Evolutionary conservation across 2,797 vertebrate genomes (phyloP).

Genomic region (Cossypha heuglini): DNA sequence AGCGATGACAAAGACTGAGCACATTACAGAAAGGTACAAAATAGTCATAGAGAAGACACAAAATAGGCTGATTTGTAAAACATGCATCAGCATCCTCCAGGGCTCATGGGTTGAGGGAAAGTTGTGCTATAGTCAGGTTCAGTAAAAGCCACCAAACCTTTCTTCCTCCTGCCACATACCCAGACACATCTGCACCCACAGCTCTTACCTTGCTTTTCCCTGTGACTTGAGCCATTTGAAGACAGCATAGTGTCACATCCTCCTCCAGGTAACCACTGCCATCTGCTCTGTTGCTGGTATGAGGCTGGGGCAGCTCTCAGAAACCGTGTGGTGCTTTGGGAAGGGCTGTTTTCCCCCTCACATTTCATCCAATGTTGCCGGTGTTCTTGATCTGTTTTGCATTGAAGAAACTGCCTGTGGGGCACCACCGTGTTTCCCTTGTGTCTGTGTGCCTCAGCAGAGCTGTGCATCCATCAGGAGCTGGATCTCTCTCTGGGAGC

Average conservation of each 20-base stretch:
- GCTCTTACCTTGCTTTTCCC: not conserved
- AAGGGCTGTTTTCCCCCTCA: not conserved
- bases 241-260: accelerated
- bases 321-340: accelerated
- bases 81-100: not conserved
- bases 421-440: accelerated
- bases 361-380: not conserved
- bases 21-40: not conserved
- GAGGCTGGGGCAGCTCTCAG: not conserved
- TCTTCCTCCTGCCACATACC: not conserved
- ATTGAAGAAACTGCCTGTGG: not conserved
- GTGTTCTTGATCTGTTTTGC: not conserved
- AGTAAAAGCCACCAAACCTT: not conserved
- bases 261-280: not conserved
- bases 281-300: accelerated
- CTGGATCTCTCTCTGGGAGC: not conserved
- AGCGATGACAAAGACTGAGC: not conserved
- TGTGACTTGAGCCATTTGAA: not conserved
- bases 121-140: not conserved
- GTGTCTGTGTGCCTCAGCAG: not conserved
- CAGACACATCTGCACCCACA: not conserved
- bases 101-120: not conserved
- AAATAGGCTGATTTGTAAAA: not conserved
- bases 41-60: not conserved
- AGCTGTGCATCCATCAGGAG: not conserved